These are phyloP conservation scores for Porites australiensis DNA, from an alignment of 64 coral and sea anemone species.

Conservation along the genomic window DNA sequence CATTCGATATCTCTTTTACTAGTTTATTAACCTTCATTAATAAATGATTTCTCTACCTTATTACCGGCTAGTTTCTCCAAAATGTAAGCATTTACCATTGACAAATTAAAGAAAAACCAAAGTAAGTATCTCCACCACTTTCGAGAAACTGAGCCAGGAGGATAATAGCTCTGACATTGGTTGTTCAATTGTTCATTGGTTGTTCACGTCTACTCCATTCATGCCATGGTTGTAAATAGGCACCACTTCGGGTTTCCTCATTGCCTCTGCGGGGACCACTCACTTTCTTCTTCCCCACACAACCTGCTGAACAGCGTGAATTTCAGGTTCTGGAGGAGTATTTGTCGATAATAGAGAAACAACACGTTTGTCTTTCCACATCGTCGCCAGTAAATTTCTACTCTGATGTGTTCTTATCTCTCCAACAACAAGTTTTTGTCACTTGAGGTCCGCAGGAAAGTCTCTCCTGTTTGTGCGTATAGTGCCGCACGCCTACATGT, in stretches of 20 bases:
- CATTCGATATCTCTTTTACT: too few species aligned
- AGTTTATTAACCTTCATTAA: too few species aligned
- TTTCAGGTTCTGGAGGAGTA: not conserved
- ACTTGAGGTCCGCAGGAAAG: slow-evolving; percentile 44
- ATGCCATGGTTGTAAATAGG: too few species aligned
- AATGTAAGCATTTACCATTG: slow-evolving; percentile 30
- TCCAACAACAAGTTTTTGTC: not conserved
- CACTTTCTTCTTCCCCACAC: not conserved
- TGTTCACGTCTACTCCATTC: too few species aligned
- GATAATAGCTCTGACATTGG: too few species aligned
- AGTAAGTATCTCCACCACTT: slow-evolving; percentile 53
- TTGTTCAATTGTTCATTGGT: too few species aligned
- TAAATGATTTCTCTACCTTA: not conserved
- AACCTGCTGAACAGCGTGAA: not conserved
- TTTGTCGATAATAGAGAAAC: slow-evolving; percentile 41
- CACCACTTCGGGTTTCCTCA: not conserved
- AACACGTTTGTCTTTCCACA: slow-evolving; percentile 57
- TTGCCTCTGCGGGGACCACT: slow-evolving; percentile 7
- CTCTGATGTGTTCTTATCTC: slow-evolving; percentile 42
- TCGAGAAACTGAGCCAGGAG: slow-evolving; percentile 1
- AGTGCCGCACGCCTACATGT: slow-evolving; percentile 28
- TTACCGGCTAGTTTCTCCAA: slow-evolving; percentile 33
- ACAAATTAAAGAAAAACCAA: slow-evolving; percentile 43
- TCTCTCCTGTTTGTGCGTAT: slow-evolving; percentile 36
- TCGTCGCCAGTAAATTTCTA: slow-evolving; percentile 45